Conservation (phyloP, 53 echinoderm and acorn worm genomes). For the Glandiceps talaboti region DNA sequence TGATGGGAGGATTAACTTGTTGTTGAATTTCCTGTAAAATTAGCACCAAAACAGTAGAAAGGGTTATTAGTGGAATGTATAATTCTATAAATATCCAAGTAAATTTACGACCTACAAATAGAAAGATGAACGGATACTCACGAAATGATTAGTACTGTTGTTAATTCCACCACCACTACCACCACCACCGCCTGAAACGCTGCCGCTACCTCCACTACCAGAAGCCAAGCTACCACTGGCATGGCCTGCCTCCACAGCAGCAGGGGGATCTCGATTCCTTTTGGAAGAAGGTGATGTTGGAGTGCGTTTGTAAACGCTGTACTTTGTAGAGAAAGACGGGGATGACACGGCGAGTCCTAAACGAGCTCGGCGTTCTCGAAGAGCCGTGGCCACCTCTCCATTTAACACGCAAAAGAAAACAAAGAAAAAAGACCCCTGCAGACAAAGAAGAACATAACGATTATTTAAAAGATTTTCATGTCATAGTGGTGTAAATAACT, state of each 20-base stretch:
- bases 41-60: too few species aligned
- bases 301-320: slow-evolving; percentile 84
- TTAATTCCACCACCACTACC: slow-evolving; percentile 8
- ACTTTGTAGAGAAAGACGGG: slow-evolving; percentile 75
- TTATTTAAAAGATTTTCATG: too few species aligned
- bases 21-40: too few species aligned
- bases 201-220: background rate
- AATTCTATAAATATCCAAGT: too few species aligned
- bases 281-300: slow-evolving; percentile 42
- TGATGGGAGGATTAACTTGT: too few species aligned
- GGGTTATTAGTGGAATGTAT: too few species aligned
- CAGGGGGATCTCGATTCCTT: slow-evolving; percentile 4
- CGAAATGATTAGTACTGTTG: background rate
- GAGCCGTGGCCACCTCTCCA: slow-evolving; percentile 62
- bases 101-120: too few species aligned
- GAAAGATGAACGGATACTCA: background rate
- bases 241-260: slow-evolving; percentile 5
- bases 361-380: slow-evolving; percentile 69
- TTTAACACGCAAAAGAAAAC: slow-evolving; percentile 85
- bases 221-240: slow-evolving; percentile 5
- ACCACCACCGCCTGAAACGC: background rate
- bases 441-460: background rate
- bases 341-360: slow-evolving; percentile 51
- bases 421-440: slow-evolving; percentile 94
- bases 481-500: too few species aligned